phyloP scores from a whole-genome alignment of 2,888 invertebrate genomes.

The Ditula angustiorana region DNA sequence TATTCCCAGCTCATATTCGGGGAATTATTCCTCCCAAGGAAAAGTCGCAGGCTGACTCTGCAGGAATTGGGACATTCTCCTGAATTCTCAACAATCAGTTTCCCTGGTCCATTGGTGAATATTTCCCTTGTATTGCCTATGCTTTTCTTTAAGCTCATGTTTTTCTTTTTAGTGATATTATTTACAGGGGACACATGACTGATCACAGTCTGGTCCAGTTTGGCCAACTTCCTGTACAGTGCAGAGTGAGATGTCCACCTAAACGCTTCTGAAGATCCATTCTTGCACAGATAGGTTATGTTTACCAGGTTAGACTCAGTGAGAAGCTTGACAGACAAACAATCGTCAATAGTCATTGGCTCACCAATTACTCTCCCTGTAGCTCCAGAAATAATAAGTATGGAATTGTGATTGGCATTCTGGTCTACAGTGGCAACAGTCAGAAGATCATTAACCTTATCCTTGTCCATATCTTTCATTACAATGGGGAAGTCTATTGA shows the following conservation, averaged over 20 bases:
- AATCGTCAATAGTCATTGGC: constrained; percentile 85
- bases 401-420: constrained; percentile 83
- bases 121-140: constrained; percentile 84
- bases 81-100: constrained; percentile 89
- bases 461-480: constrained; percentile 90
- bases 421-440: constrained; percentile 84
- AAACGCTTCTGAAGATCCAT: constrained; percentile 84
- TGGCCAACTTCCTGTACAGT: constrained; percentile 66
- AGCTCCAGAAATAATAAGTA: constrained; percentile 89
- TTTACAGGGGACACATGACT: constrained; percentile 63
- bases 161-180: constrained; percentile 75
- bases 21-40: constrained; percentile 82
- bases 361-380: constrained; percentile 88
- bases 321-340: constrained; percentile 85
- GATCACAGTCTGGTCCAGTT: constrained; percentile 57
- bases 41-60: constrained; percentile 86
- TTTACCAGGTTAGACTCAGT: constrained; percentile 80
- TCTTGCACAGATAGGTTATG: constrained; percentile 86
- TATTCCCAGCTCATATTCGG: constrained; percentile 87
- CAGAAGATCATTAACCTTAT: constrained; percentile 89
- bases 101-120: constrained; percentile 86
- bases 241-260: constrained; percentile 67
- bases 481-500: constrained; percentile 89
- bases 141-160: constrained; percentile 84
- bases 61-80: constrained; percentile 90